These are phyloP conservation scores for Seriola rivoliana DNA, from an alignment of 2,113 vertebrate genomes.

Conservation along the genomic window DNA sequence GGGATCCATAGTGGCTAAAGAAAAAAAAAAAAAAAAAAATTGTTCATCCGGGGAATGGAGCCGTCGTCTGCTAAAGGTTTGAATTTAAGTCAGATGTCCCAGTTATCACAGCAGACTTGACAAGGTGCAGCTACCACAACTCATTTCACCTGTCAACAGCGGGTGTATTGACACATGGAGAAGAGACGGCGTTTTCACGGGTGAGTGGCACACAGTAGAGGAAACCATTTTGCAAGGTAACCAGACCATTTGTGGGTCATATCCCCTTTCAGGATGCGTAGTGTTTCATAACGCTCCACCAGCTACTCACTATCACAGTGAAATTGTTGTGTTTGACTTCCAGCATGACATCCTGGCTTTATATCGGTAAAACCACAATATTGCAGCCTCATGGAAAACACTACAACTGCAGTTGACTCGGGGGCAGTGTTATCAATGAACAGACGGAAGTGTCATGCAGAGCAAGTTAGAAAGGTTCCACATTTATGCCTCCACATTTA, in stretches of 20 bases:
- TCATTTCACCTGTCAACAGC: slow-evolving; percentile 68
- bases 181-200: slow-evolving; percentile 39
- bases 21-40: slow-evolving; percentile 24
- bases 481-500: background rate
- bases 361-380: slow-evolving; percentile 18
- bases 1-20: slow-evolving; percentile 45
- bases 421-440: background rate
- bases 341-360: slow-evolving; percentile 41
- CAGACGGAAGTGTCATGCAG: background rate
- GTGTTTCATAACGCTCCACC: slow-evolving; percentile 30
- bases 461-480: background rate
- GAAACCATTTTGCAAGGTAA: slow-evolving; percentile 65
- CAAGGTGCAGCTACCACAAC: slow-evolving; percentile 66
- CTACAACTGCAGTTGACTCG: slow-evolving; percentile 18
- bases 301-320: slow-evolving; percentile 14
- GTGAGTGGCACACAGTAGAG: slow-evolving; percentile 49
- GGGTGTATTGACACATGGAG: slow-evolving; percentile 52
- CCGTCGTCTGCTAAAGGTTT: slow-evolving; percentile 33
- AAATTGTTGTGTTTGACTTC: slow-evolving; percentile 55
- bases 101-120: slow-evolving; percentile 60
- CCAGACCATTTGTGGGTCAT: slow-evolving; percentile 61
- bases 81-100: slow-evolving; percentile 54
- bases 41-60: slow-evolving; percentile 53
- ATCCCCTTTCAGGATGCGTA: slow-evolving; percentile 39
- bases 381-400: slow-evolving; percentile 12